Base-by-base conservation (phyloP, 2,113 vertebrate genomes). In the human region DNA sequence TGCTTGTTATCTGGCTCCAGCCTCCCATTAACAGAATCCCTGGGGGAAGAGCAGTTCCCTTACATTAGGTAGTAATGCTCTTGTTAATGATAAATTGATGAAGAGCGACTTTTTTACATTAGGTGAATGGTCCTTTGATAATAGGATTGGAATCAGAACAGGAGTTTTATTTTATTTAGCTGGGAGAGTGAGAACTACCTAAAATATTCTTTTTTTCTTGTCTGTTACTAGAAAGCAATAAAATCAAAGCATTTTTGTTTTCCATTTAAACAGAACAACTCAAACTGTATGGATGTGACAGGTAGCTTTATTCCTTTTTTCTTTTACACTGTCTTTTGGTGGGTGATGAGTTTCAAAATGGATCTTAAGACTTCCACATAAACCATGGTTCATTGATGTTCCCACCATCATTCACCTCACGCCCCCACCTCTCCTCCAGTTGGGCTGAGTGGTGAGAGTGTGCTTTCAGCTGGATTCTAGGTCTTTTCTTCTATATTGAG, bases 11-110 rank as follows among this genome's bases (percentile, higher is more conserved):
- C 98, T 97, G 98, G 98, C 98, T 99, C 98, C 96, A 98, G 97
- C 98, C 98, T 98, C 98, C 98, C 98, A 98, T 99, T 99, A 99
- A 98, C 98, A 94, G 98, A 98, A 98, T 99, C 99, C 99, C 98
- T 98, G 98, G 98, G 97, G 98, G 98, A 99, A 98, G 27, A 98
- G 97, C 98, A 98, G 97, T 99, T 99, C 98, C 98, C 98, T 99
- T 98, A 98, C 98, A 98, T 99, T 98, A 99, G 98, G 99, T 99
- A 99, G 98, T 99, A 99, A 99, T 99, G 98, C 97, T 98, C 99
- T 99, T 99, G 99, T 99, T 99, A 99, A 99, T 99, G 99, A 99
- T 99, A 99, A 99, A 99, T 99, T 99, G 99, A 99, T 99, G 99
- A 99, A 99, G 99, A 99, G 98, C 98, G 98, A 98, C 99, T 99